phyloP scores from a whole-genome alignment of 2,888 invertebrate genomes.

The Helicoverpa assulta region DNA sequence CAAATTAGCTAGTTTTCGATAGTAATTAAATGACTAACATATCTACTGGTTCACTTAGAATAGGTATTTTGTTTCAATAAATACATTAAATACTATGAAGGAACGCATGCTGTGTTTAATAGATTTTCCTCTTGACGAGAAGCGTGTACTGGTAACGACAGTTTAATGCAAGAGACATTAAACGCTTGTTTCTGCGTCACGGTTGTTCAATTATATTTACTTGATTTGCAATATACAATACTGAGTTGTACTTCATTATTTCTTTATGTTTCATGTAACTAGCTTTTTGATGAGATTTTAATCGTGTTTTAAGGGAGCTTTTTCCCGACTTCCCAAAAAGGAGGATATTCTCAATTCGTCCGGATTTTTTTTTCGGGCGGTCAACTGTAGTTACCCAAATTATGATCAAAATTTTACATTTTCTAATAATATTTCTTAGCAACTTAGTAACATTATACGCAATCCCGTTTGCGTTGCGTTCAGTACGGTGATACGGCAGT shows the following conservation, averaged over 20 bases:
- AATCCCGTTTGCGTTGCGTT: conserved; percentile 60
- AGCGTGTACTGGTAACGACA: not conserved
- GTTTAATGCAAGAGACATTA: not conserved
- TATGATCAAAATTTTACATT: not conserved
- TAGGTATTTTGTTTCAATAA: not conserved
- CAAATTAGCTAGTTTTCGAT: conserved; percentile 22
- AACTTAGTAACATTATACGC: conserved; percentile 21
- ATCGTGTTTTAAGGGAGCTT: no score
- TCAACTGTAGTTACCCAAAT: no score
- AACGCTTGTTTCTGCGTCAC: not conserved
- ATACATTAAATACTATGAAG: not conserved
- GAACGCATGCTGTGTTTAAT: not conserved
- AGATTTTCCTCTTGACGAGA: not conserved
- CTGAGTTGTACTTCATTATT: not conserved
- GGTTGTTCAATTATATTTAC: conserved; percentile 1
- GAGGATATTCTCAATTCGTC: no score
- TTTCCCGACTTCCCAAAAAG: no score
- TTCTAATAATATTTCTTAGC: conserved; percentile 6
- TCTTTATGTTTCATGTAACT: no score
- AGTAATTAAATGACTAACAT: conserved; percentile 18
- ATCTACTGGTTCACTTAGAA: conserved; percentile 1
- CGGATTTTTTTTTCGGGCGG: no score
- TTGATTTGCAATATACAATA: not conserved
- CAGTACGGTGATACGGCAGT: conserved; percentile 73
- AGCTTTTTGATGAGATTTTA: no score